phyloP scores from a whole-genome alignment of 2,113 vertebrate species.

The pig (Sus scrofa) region DNA sequence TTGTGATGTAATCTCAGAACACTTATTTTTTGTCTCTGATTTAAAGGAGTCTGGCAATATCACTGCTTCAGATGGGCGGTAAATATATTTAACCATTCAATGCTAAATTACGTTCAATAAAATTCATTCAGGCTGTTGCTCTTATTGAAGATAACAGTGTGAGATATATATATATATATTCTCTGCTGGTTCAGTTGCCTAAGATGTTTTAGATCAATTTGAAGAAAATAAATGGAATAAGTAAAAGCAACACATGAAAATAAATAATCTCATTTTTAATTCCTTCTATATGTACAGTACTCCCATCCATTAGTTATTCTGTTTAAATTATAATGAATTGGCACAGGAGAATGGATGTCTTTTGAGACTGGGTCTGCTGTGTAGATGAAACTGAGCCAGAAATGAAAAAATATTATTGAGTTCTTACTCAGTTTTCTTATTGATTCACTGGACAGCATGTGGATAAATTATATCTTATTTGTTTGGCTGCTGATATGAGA shows the following conservation, averaged over 20 bases:
- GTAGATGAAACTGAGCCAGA: background rate
- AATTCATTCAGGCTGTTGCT: conserved; percentile 55
- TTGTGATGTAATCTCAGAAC: conserved; percentile 62
- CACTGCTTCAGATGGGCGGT: conserved; percentile 66
- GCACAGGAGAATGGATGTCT: background rate
- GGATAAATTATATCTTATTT: conserved; percentile 15
- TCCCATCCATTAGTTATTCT: conserved; percentile 41
- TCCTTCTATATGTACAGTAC: conserved; percentile 29
- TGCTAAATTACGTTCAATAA: conserved; percentile 79
- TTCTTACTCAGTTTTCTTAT: background rate
- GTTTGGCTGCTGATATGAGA: background rate
- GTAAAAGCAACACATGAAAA: conserved; percentile 70
- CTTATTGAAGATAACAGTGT: conserved; percentile 36
- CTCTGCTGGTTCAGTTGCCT: conserved; percentile 67
- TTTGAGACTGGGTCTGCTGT: conserved; percentile 32
- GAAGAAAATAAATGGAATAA: conserved; percentile 70
- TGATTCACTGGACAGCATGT: background rate
- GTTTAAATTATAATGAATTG: conserved; percentile 70
- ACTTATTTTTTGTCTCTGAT: conserved; percentile 71
- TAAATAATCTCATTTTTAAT: conserved; percentile 63
- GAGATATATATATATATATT: conserved; percentile 60
- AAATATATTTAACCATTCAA: conserved; percentile 79
- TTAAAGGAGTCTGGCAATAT: conserved; percentile 32
- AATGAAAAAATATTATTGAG: background rate
- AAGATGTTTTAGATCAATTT: conserved; percentile 63